Evolutionary conservation across 2,888 invertebrate genomes (phyloP), one percentile per base, ranked within the genome.

Genomic region (Parascotia fuliginaria): DNA sequence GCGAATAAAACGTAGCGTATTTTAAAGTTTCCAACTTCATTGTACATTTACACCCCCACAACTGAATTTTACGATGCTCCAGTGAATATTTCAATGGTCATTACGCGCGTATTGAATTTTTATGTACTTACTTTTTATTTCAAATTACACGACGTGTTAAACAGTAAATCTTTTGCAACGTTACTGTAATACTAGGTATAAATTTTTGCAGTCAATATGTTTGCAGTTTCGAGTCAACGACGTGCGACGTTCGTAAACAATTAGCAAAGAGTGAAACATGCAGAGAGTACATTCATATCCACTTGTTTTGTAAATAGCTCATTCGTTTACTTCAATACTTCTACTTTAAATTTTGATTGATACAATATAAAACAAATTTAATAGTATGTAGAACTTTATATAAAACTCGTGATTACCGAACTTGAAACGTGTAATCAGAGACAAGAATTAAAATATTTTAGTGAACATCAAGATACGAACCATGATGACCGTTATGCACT

Each of bases 1-100:
- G 50, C 49, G 55, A 47, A 69, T 73, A 72, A 74, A 75, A 75
- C 66, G 59, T 43, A 46, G 56, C 48, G 50, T 70, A 73, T 70
- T 70, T 75, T 73, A 71, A 72, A 63, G 61, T 65, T 60, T 64
- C 64, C 67, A 57, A 67, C 70, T 71, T 72, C 72, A 56, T 56
- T 60, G 60, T 63, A 70, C 73, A 69, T 75, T 77, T 70, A 81
- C 77, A 78, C 79, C 77, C 77, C 74, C 77, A 75, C 80, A 59
- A 65, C 60, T 65, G 70, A 68, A 69, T 75, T 81, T 83, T 81
- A 82, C 77, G 83, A 81, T 60, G 45, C 51, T 43, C 45, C 42
- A 41, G 58, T 64, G 65, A 68, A 73, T 77, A 73, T 72, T 65
- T 69, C 64, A 65, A 68, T 58, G 65, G 65, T 60, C 56, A 60